These are phyloP conservation scores for Typhlichthys eigenmanni DNA, from an alignment of 2,797 vertebrate genomes.

Conservation along the genomic window DNA sequence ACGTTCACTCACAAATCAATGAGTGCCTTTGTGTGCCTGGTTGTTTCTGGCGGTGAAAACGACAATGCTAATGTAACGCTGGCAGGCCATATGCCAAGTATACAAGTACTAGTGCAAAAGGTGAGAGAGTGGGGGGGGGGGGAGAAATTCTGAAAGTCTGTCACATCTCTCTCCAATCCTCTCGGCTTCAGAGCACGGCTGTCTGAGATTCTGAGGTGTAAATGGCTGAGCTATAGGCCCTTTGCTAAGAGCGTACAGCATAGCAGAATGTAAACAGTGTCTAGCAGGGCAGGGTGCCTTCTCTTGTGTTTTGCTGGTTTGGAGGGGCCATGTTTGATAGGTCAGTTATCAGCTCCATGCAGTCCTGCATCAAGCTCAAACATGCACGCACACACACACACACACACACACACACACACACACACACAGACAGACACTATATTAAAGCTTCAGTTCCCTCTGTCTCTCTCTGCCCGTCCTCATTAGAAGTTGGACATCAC, in stretches of 20 bases:
- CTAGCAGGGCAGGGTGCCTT: constrained; percentile 34
- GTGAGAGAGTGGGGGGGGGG: constrained; percentile 26
- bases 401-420: not conserved
- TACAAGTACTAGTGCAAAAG: constrained; percentile 20
- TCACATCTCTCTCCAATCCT: constrained; percentile 26
- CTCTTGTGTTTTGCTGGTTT: constrained; percentile 42
- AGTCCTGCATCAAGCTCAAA: constrained; percentile 57
- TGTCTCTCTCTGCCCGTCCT: too few relatives aligned
- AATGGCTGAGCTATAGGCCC: constrained; percentile 52
- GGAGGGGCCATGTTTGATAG: constrained; percentile 64
- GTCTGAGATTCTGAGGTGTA: constrained; percentile 57
- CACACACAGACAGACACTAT: constrained; percentile 18
- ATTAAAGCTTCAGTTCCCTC: constrained; percentile 17
- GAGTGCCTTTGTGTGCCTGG: too few relatives aligned
- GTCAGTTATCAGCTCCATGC: constrained; percentile 74
- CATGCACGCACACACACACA: constrained; percentile 6
- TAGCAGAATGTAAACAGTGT: constrained; percentile 64
- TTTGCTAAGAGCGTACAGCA: constrained; percentile 58
- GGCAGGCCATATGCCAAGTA: not conserved
- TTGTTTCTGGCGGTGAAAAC: too few relatives aligned
- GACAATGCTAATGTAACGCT: too few relatives aligned
- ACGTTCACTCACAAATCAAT: too few relatives aligned
- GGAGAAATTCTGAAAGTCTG: constrained; percentile 17
- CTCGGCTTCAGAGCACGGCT: constrained; percentile 49
- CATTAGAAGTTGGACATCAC: not conserved